A percentile compares a stretch with the other conserved stretches of the same genome.
Evolutionary conservation across 2,113 vertebrate species (phyloP).

Genomic region (Rana temporaria): DNA sequence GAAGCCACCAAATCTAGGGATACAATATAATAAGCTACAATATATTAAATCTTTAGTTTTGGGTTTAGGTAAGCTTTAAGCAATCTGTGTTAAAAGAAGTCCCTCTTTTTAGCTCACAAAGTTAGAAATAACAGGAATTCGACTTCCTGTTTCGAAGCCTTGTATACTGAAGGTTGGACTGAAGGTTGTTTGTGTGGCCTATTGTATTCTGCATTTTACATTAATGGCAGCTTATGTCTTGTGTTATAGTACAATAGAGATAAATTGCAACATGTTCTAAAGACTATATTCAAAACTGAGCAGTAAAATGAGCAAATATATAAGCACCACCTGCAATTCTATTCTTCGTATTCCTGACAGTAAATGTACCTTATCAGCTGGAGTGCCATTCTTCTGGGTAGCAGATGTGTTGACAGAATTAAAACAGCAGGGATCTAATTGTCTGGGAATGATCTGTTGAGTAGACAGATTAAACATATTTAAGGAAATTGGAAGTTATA

Average conservation of each 20-base stretch:
- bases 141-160: background rate
- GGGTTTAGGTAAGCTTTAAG: too few relatives aligned
- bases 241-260: background rate
- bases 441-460: background rate
- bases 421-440: slow-evolving; percentile 8
- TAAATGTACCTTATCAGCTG: background rate
- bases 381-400: background rate
- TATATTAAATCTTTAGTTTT: too few relatives aligned
- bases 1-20: too few relatives aligned
- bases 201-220: background rate
- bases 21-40: too few relatives aligned
- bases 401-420: background rate
- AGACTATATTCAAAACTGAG: background rate
- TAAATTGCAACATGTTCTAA: background rate
- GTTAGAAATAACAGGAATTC: background rate
- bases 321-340: background rate
- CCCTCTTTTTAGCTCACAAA: too few relatives aligned
- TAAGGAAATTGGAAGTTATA: background rate
- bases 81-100: too few relatives aligned
- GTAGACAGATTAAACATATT: slow-evolving; percentile 23
- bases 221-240: background rate
- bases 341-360: background rate
- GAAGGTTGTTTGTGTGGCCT: background rate
- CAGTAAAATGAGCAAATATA: background rate
- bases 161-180: background rate